These are phyloP conservation scores for Sander lucioperca DNA, from an alignment of 2,113 vertebrate species.

Conservation along the genomic window DNA sequence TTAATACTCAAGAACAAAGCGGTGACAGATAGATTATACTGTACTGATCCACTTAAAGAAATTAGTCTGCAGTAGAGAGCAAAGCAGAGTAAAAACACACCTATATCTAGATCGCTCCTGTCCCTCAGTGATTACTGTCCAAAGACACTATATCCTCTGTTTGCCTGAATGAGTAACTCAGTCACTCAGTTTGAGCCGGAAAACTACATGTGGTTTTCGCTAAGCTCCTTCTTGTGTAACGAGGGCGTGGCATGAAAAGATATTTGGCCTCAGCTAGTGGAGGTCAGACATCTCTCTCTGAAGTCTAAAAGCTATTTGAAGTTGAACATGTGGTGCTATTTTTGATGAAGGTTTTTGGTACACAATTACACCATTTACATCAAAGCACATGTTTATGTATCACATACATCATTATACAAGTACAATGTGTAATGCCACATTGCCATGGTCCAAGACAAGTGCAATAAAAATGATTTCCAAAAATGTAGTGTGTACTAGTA, in stretches of 20 bases:
- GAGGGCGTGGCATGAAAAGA: not conserved
- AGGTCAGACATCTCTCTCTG: not conserved
- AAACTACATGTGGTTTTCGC: slow-evolving; percentile 3
- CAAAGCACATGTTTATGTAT: not conserved
- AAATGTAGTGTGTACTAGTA: not conserved
- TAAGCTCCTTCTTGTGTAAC: not conserved
- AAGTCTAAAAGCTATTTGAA: not conserved
- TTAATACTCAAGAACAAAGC: not conserved
- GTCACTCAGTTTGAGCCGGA: not conserved
- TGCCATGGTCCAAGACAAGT: not conserved
- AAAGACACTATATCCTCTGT: not conserved
- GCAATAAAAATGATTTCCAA: not conserved
- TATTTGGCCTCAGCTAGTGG: not conserved
- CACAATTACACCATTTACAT: not conserved
- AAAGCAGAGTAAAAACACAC: not conserved
- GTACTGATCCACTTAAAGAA: not conserved
- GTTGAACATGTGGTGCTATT: not conserved
- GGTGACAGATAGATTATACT: not conserved
- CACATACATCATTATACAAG: not conserved
- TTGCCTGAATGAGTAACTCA: not conserved
- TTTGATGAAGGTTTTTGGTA: not conserved
- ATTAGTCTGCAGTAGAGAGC: not conserved
- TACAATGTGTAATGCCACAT: not conserved
- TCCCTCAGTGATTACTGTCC: not conserved
- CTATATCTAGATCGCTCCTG: not conserved